Evolutionary conservation across 2,113 vertebrate genomes (phyloP), one percentile per base, ranked within the genome.

Genomic region (Heteronetta atricapilla): DNA sequence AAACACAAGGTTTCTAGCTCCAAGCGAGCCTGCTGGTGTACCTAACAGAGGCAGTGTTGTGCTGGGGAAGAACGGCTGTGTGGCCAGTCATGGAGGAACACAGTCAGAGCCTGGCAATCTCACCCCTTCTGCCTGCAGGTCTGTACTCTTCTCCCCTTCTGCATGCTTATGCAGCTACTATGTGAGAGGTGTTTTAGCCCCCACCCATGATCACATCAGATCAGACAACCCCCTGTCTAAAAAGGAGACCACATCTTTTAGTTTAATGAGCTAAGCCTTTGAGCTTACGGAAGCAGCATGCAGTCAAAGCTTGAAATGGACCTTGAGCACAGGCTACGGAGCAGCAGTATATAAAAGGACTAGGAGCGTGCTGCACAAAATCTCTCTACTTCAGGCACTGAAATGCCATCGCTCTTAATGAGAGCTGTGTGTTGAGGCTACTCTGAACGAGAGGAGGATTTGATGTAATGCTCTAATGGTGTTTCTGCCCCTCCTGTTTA

Each of bases 391-490:
- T n/a, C 85, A 67, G 46, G 40, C 11, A 29, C 85, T 58, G 66
- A 13, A 36, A 48, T 15, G 8, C 70, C 3, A 0, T 66, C 5
- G 7, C 60, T 13, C 7, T 38, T 31, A 0, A 23, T 26, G 44
- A 66, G 25, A 34, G 58, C 64, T 56, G 2, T 12, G 7, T 36
- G 81, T n/a, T 55, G 48, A 34, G 34, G 12, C 3, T 0, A 1
- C 36, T 23, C 40, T 5, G 18, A 52, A 2, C 55, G 25, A 2
- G 1, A 13, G n/a, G 13, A 15, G 23, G 12, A 1, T 38, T 28
- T 80, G 29, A 3, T 0, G 0, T 42, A 1, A 20, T 0, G 0
- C 34, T 15, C 10, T 76, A 8, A 29, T 78, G 44, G 46, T 31
- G 8, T 28, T 56, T 33, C 29, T 8, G 9, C 14, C 18, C 2